A percentile compares a stretch with the other conserved stretches of the same genome.
These are phyloP conservation scores for Patella caerulea DNA, from an alignment of 2,888 invertebrate genomes.

Conservation along the genomic window DNA sequence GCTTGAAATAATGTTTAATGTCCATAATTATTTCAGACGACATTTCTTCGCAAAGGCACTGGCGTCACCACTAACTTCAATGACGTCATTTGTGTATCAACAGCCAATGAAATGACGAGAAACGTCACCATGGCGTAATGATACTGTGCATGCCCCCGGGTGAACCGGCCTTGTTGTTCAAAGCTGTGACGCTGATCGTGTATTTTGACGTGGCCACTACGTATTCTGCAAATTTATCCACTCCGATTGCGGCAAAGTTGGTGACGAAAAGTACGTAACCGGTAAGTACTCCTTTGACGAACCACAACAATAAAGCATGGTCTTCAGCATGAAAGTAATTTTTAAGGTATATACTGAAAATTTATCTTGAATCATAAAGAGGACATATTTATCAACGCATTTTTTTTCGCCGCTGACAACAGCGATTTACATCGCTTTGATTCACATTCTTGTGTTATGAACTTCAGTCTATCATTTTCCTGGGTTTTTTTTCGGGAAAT, in stretches of 20 bases:
- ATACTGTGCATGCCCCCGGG: conserved; percentile 41
- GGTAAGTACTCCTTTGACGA: conserved; percentile 71
- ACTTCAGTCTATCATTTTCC: too few relatives aligned
- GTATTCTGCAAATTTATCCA: conserved; percentile 92
- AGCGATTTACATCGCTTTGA: too few relatives aligned
- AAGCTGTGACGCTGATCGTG: conserved; percentile 67
- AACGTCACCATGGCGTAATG: conserved; percentile 43
- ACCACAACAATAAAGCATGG: conserved; percentile 64
- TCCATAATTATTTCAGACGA: neutral
- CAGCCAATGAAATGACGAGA: conserved; percentile 39
- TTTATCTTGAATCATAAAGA: too few relatives aligned
- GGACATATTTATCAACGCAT: too few relatives aligned
- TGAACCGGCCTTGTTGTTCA: conserved; percentile 58
- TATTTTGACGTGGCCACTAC: conserved; percentile 76
- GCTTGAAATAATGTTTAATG: too few relatives aligned
- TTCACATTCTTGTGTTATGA: too few relatives aligned
- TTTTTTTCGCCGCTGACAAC: too few relatives aligned
- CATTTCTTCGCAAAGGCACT: conserved; percentile 25
- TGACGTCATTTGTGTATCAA: conserved; percentile 49
- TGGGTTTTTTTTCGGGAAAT: too few relatives aligned
- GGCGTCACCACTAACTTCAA: conserved; percentile 40
- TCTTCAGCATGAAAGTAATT: conserved; percentile 15
- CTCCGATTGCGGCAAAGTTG: conserved; percentile 93
- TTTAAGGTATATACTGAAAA: neutral
- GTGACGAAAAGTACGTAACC: conserved; percentile 96